These are phyloP conservation scores for Geodia barretti DNA, from an alignment of 37 sponge, comb jelly and placozoan species.

Conservation along the genomic window DNA sequence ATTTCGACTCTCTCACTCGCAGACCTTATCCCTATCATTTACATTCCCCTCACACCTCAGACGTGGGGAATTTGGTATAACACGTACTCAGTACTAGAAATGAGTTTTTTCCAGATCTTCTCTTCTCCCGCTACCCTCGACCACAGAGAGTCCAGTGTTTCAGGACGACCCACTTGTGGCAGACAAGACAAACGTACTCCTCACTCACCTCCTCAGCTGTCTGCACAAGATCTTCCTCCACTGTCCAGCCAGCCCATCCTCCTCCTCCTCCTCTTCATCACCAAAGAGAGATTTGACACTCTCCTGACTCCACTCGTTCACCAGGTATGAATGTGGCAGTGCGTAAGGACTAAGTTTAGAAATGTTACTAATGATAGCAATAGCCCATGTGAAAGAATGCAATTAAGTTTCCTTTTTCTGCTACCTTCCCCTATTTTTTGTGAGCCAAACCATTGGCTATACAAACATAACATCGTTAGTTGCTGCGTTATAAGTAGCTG, in stretches of 20 bases:
- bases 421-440: too few species aligned
- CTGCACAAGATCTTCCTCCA: slow-evolving; percentile 74
- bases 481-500: too few species aligned
- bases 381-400: background rate
- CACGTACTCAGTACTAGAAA: too few species aligned
- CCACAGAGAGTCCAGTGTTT: slow-evolving; percentile 7
- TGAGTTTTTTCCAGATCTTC: background rate
- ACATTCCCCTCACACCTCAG: too few species aligned
- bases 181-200: slow-evolving; percentile 27
- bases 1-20: too few species aligned
- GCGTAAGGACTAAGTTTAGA: background rate
- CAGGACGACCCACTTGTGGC: slow-evolving; percentile 7
- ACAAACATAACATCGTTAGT: too few species aligned
- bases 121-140: too few species aligned
- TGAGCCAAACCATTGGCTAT: too few species aligned
- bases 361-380: background rate
- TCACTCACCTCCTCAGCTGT: slow-evolving; percentile 46
- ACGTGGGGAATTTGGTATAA: too few species aligned
- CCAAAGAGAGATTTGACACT: slow-evolving; percentile 68
- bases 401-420: too few species aligned
- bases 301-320: slow-evolving; percentile 64
- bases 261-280: too few species aligned
- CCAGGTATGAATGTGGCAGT: slow-evolving; percentile 76
- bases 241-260: slow-evolving; percentile 15
- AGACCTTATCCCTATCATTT: too few species aligned